A percentile compares a stretch with the other conserved stretches of the same genome.
These are phyloP conservation scores for Rhopalosiphum nymphaeae DNA, from an alignment of 2,888 invertebrate genomes.

Conservation along the genomic window DNA sequence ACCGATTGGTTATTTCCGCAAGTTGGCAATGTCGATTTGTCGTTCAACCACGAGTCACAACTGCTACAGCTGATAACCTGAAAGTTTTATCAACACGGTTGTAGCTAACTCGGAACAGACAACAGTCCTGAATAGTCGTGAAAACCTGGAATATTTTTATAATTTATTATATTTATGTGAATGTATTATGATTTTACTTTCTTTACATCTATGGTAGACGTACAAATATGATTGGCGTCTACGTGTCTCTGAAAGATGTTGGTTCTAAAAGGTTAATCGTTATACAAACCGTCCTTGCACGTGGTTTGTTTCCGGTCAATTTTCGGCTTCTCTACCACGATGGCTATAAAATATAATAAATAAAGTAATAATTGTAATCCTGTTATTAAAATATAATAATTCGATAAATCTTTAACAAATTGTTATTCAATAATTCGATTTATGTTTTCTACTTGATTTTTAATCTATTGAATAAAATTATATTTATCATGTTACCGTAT, in stretches of 20 bases:
- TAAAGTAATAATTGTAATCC: neutral
- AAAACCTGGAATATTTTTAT: neutral
- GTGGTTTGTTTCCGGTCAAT: neutral
- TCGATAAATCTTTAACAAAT: neutral
- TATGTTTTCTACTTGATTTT: neutral
- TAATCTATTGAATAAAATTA: neutral
- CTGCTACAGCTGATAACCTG: neutral
- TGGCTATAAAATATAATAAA: neutral
- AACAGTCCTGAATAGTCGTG: neutral
- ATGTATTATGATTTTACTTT: neutral
- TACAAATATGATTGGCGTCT: too few species aligned
- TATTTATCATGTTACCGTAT: neutral
- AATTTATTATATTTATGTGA: neutral
- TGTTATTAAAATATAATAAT: neutral
- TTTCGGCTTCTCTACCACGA: neutral
- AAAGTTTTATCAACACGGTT: neutral
- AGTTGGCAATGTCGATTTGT: neutral
- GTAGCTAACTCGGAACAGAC: too few species aligned
- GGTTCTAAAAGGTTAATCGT: neutral
- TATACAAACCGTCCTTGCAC: neutral
- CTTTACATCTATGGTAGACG: neutral
- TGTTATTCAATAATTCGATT: neutral
- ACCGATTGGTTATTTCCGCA: neutral
- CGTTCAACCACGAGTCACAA: neutral
- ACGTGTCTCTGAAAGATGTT: neutral